Base-by-base conservation (phyloP, 2,113 vertebrate genomes). In the Pogona vitticeps region DNA sequence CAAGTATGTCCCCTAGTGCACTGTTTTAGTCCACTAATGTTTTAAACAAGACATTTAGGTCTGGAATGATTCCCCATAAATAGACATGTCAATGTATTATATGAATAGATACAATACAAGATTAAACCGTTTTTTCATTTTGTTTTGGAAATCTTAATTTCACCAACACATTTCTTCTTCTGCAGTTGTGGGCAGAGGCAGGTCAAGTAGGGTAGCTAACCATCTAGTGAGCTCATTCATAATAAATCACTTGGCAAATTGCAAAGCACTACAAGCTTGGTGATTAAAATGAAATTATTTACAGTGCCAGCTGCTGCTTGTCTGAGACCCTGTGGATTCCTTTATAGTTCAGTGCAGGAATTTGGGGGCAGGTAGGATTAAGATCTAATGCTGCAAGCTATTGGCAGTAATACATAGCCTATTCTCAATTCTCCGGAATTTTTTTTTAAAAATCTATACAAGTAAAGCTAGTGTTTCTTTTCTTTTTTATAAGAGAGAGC, bases 241-340 rank as follows among this genome's bases (percentile, higher is more conserved):
- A 18, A 46, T 89, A 81, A 85, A 72, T 87, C 82, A 76, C 40
- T 84, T 36, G n/a, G 80, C 63, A 88, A 91, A 90, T 67, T 91
- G 76, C 88, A 86, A 91, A 88, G 76, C 80, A 78, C 18, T 28
- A 68, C 58, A 87, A 90, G 18, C 75, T 73, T 8, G 73, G 78
- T 75, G 84, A 89, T 90, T 89, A 85, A 89, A 90, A 83, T 76
- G 52, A 88, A 89, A 82, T 90, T 85, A 88, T 89, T 90, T 88
- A 70, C 85, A 87, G 28, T 28, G 76, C 17, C 61, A 90, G 46
- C 56, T 84, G 81, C 85, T 89, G 42, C 83, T 88, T 33, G 21
- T 61, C 73, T 36, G 82, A 85, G 72, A 70, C 38, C 33, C 81
- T 89, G 71, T 6, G 38, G 40, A 82, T 72, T 90, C 75, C 86